Conservation (phyloP, 2,113 vertebrate genomes). For the Fulmarus glacialis region DNA sequence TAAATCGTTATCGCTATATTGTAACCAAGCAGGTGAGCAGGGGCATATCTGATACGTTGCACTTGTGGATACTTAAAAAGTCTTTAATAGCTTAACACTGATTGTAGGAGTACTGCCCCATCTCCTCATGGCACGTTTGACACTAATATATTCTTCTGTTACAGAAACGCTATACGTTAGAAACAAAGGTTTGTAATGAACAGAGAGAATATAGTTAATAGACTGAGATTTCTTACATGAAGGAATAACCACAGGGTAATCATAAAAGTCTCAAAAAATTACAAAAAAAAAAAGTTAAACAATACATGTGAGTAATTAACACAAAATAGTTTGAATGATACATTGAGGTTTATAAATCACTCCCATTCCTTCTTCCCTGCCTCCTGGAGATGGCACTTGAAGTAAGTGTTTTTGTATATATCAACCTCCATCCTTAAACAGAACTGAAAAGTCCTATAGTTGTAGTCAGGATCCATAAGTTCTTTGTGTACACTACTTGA, state of each 20-base stretch:
- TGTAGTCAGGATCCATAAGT: neutral
- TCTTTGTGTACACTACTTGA: neutral
- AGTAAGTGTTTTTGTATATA: neutral
- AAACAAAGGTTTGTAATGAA: neutral
- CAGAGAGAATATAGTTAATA: neutral
- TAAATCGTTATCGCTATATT: neutral
- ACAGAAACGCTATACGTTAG: neutral
- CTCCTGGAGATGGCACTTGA: neutral
- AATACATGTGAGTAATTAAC: neutral
- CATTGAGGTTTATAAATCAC: neutral
- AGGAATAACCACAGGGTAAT: neutral
- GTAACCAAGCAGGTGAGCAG: neutral
- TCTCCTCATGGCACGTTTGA: neutral
- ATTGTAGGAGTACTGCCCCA: neutral
- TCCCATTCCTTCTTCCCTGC: neutral
- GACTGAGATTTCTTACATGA: neutral
- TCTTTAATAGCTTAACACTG: neutral
- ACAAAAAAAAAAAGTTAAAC: neutral
- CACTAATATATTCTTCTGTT: neutral
- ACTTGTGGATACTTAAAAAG: neutral
- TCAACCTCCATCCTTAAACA: neutral
- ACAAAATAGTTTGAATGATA: neutral
- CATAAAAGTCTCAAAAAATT: neutral
- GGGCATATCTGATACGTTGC: neutral
- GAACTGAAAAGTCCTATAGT: neutral